Percentiles rank a stretch among this genome's conserved stretches.
Conservation (phyloP, 2,888 invertebrate genomes). For the Apamea monoglypha region DNA sequence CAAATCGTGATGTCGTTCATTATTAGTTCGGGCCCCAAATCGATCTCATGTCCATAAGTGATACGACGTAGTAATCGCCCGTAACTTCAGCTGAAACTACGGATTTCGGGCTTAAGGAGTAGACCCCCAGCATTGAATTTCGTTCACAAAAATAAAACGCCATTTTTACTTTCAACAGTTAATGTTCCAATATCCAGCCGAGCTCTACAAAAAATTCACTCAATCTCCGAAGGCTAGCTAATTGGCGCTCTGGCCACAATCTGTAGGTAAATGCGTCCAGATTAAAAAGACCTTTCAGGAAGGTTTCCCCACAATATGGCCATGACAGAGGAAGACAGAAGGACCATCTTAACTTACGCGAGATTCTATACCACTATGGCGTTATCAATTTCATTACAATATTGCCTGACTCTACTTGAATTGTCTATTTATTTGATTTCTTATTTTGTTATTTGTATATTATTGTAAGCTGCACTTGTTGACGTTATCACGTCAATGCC, state of each 20-base stretch:
- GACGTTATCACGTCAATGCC: too few species aligned
- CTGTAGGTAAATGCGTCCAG: constrained; percentile 71
- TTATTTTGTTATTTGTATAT: neutral
- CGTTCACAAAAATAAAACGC: neutral
- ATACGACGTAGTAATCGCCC: neutral
- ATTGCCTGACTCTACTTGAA: neutral
- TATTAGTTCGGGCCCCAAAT: neutral
- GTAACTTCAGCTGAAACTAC: too few species aligned
- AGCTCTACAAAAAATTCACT: constrained; percentile 58
- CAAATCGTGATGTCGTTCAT: neutral
- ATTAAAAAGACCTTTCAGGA: constrained; percentile 62
- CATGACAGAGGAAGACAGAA: constrained; percentile 13
- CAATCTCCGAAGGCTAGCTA: constrained; percentile 68
- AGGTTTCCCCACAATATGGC: constrained; percentile 32
- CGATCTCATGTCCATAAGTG: too few species aligned
- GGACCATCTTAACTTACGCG: neutral
- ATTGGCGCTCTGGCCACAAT: constrained; percentile 72
- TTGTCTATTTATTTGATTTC: neutral
- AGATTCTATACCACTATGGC: neutral
- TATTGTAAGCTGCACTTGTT: neutral
- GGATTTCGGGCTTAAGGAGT: neutral
- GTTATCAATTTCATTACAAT: neutral
- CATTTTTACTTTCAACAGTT: neutral
- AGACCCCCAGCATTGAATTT: neutral
- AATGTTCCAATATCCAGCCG: constrained; percentile 46